Evolutionary conservation across 2,797 vertebrate genomes (phyloP), one percentile per base, ranked within the genome.

Genomic region (Nyctalus aviator): DNA sequence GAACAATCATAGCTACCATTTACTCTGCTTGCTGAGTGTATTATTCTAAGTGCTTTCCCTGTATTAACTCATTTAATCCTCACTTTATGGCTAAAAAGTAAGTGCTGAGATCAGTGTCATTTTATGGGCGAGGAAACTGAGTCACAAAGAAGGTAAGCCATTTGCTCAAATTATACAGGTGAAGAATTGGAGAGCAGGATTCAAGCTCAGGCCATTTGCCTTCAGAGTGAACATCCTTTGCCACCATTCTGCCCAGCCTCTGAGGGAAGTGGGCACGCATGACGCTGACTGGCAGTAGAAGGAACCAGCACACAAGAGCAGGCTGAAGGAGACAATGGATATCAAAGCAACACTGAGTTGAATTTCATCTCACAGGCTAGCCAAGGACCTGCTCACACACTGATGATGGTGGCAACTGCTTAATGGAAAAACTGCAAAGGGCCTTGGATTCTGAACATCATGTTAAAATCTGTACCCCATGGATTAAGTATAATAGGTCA

Each of bases 61-160:
- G 21, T 6, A 57, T 32, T 50, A 53, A n/a, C 53, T 94, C 21
- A 53, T 14, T 76, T 23, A 59, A n/a, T 55, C 30, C 8, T 78
- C 46, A 53, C 5, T 20, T 57, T 84, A 17, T 35, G 73, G 35
- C 69, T 76, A 32, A 53, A 50, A 23, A 14, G 48, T n/a, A 66
- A 57, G 41, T 21, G 46, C 64, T 57, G 55, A 73, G 27, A 41
- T 50, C 27, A 12, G 3, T 25, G 11, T 71, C 48, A n/a, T 37
- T 85, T 84, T 87, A 46, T 37, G 10, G 68, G 55, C 64, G 25
- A 83, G 55, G 27, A 94, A 91, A 73, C 44, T 27, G 50, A 87
- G 30, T 55, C 73, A 79, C 73, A 57, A 75, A 76, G 59, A 76
- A 30, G 21, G 27, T 53, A 48, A 92, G n/a, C 23, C 59, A 8